Percentiles rank a stretch among this genome's conserved stretches.
Evolutionary conservation across 1,140 invertebrate species (phyloP).

Genomic region (Notospermus geniculatus): DNA sequence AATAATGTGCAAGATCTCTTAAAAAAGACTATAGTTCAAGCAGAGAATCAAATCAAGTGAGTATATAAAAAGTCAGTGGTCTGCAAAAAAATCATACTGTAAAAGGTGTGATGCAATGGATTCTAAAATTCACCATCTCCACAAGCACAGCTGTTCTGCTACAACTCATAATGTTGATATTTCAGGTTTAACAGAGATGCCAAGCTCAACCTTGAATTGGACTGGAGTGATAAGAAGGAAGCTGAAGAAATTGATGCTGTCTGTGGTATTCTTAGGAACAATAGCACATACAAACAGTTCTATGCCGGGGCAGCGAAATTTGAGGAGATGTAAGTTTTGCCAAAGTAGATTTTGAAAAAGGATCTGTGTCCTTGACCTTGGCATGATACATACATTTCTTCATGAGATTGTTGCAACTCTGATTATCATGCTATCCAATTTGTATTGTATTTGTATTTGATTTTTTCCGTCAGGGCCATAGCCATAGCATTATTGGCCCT

Average conservation of each 20-base stretch:
- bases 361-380: background rate
- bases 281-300: conserved; percentile 56
- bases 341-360: background rate
- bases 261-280: conserved; percentile 47
- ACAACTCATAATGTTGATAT: conserved; percentile 17
- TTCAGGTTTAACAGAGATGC: conserved; percentile 68
- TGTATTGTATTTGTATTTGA: no score
- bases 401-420: no score
- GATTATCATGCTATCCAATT: no score
- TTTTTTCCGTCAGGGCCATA: no score
- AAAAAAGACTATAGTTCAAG: conserved; percentile 61
- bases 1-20: conserved; percentile 57
- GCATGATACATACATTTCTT: background rate
- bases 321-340: conserved; percentile 54
- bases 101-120: no score
- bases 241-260: conserved; percentile 71
- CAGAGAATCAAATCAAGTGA: conserved; percentile 70
- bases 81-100: no score
- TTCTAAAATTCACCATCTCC: no score
- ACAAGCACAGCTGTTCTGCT: no score
- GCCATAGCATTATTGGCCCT: no score
- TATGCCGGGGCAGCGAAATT: conserved; percentile 55
- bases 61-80: conserved; percentile 14
- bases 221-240: conserved; percentile 86
- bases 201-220: conserved; percentile 76